Base-by-base conservation (phyloP, 2,888 invertebrate species). In the Steinernema scapterisci region DNA sequence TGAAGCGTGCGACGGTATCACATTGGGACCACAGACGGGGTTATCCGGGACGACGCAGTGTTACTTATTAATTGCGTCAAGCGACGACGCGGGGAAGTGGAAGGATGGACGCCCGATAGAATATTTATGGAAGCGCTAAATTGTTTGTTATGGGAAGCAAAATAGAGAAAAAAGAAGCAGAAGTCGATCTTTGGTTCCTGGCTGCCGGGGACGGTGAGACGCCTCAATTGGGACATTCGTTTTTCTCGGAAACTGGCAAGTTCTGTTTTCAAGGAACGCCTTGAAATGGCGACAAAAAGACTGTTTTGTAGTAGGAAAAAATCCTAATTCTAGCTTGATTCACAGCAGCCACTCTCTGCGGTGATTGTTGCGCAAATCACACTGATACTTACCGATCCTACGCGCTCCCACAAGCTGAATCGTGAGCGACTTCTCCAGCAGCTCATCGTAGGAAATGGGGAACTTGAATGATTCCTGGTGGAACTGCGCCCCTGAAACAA, bases 401-500 rank as follows among this genome's bases (percentile, higher is more conserved):
- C 71, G 70, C 21, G 74, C 46, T 19, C 52, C 44, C 38, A 76
- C 44, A 45, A 79, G 23, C 72, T 79, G 76, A 16, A 79, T 71
- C 19, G 72, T 75, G 19, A 79, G 73, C 43, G 70, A 72, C 21
- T 74, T 52, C 27, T 79, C 77, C 19, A 79, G 54, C 2, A 79
- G 74, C n/a, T 80, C 79, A n/a, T 80, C 77, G 48, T 80, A 79
- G 3, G 77, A 70, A n/a, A 80, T 70, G 48, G 80, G 72, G 31
- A 79, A 79, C 71, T 79, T 79, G 54, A 77, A 77, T 11, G 51
- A 48, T 23, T 75, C 51, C 43, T 56, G 71, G 21, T 63, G 45
- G 23, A 75, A 38, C 13, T 27, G 75, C 5, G 52, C 56, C 25
- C 70, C 75, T 2, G 31, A 52, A 0, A 46, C 46, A 21, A 72